These are phyloP conservation scores for Torymus auratus DNA, from an alignment of 2,888 invertebrate genomes.

Conservation along the genomic window DNA sequence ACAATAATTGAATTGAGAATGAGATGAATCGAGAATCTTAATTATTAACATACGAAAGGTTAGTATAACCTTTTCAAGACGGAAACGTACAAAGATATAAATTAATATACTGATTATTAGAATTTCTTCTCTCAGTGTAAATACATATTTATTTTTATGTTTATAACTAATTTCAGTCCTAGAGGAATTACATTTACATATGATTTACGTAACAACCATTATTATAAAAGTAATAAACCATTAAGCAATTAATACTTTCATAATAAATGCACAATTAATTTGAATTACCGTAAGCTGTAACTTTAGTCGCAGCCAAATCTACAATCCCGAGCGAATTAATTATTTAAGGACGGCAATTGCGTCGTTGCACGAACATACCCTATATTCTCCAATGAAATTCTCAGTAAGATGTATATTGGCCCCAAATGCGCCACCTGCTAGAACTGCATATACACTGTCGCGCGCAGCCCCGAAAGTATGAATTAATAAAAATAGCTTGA, in stretches of 20 bases:
- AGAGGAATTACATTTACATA: too few species aligned
- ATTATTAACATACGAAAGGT: too few species aligned
- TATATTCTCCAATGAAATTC: conserved; percentile 39
- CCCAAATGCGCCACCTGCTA: conserved; percentile 46
- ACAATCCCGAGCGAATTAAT: background rate
- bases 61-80: too few species aligned
- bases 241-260: background rate
- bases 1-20: too few species aligned
- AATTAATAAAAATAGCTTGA: conserved; percentile 39
- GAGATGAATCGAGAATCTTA: too few species aligned
- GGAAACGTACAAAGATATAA: too few species aligned
- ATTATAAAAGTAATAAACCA: background rate
- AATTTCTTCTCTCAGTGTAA: too few species aligned
- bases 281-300: background rate
- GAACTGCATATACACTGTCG: background rate
- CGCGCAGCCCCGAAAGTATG: conserved; percentile 5
- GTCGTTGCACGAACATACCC: background rate
- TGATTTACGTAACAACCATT: too few species aligned
- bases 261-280: conserved; percentile 6
- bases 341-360: background rate
- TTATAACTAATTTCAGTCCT: too few species aligned
- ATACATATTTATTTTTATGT: too few species aligned
- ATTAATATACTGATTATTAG: too few species aligned
- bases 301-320: background rate
- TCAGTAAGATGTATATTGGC: conserved; percentile 38